These are phyloP conservation scores for Chymomyza costata DNA, from an alignment of 1,140 invertebrate genomes.

Conservation along the genomic window DNA sequence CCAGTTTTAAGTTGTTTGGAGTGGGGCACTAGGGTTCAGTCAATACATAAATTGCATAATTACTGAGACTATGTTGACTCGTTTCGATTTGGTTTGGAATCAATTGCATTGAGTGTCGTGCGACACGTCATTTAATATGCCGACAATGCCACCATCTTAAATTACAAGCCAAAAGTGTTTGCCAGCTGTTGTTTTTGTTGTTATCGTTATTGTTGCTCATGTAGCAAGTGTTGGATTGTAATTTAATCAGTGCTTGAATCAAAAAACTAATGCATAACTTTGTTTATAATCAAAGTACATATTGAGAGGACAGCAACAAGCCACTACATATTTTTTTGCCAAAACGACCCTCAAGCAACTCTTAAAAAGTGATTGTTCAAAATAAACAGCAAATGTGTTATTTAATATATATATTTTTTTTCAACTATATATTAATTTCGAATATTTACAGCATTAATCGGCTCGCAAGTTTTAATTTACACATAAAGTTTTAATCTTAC, in stretches of 20 bases:
- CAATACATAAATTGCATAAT: slow-evolving; percentile 53
- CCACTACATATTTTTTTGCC: slow-evolving; percentile 33
- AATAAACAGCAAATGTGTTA: slow-evolving; percentile 1
- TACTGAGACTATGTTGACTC: slow-evolving; percentile 8
- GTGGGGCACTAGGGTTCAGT: slow-evolving; percentile 56
- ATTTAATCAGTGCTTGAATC: not conserved
- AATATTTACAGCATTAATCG: slow-evolving; percentile 50
- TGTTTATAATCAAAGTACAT: slow-evolving; percentile 7
- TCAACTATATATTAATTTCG: slow-evolving; percentile 29
- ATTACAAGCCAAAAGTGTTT: slow-evolving; percentile 42
- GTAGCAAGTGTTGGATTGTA: no score
- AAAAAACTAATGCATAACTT: slow-evolving; percentile 15
- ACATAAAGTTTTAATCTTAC: slow-evolving; percentile 37
- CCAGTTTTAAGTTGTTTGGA: slow-evolving; percentile 13
- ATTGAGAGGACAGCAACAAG: slow-evolving; percentile 24
- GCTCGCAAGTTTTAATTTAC: slow-evolving; percentile 47
- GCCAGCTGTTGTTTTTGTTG: no score
- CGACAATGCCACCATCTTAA: slow-evolving; percentile 49
- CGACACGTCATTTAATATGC: slow-evolving; percentile 58
- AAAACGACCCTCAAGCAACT: not conserved
- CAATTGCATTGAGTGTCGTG: slow-evolving; percentile 38
- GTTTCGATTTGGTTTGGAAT: slow-evolving; percentile 58
- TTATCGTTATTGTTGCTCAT: no score
- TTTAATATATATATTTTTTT: slow-evolving; percentile 6
- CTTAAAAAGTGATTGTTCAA: not conserved